Conservation (phyloP, 2,113 vertebrate genomes). For the Onychorhynchus coronatus region DNA sequence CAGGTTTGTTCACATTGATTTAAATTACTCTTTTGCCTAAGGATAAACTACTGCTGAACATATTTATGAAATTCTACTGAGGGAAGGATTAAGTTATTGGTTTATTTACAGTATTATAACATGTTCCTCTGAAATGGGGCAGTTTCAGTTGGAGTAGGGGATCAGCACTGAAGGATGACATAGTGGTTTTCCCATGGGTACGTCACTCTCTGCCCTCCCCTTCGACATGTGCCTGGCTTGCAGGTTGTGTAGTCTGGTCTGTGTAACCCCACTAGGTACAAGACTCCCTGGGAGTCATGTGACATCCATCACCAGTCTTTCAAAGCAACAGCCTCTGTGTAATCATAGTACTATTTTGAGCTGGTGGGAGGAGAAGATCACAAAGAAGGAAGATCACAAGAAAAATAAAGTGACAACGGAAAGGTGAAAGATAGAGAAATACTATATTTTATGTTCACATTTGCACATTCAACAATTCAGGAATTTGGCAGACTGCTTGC, state of each 20-base stretch:
- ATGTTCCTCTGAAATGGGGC: background rate
- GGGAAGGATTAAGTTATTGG: background rate
- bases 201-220: rapidly evolving
- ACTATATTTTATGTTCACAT: background rate
- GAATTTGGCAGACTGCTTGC: background rate
- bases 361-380: background rate
- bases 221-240: rapidly evolving
- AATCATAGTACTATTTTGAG: background rate
- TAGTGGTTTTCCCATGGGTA: rapidly evolving
- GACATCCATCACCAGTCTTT: background rate
- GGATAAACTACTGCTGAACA: background rate
- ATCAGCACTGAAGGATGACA: background rate
- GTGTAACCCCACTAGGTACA: rapidly evolving
- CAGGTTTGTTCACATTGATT: background rate
- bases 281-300: background rate
- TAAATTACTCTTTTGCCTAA: background rate
- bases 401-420: background rate
- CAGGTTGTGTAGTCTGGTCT: rapidly evolving
- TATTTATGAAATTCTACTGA: background rate
- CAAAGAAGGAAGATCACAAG: background rate
- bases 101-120: background rate
- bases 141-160: background rate
- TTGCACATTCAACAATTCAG: background rate
- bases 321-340: rapidly evolving
- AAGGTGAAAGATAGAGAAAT: background rate